These are phyloP conservation scores for Steinernema carpocapsae DNA, from an alignment of 2,888 invertebrate genomes.

Conservation along the genomic window DNA sequence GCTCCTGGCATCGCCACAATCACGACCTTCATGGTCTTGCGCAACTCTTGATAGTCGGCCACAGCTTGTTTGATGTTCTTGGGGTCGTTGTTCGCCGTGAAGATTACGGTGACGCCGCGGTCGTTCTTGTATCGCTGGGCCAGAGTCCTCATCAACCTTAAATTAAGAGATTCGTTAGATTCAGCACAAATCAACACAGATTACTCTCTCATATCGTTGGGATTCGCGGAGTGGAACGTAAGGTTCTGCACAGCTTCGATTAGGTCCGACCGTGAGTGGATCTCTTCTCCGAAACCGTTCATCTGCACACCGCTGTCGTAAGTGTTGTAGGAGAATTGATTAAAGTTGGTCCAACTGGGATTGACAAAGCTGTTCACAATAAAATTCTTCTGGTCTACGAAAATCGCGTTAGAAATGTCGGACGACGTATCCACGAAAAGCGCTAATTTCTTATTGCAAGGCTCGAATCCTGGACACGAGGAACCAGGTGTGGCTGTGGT, in stretches of 20 bases:
- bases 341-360: background rate
- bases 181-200: no score
- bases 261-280: background rate
- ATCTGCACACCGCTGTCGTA: background rate
- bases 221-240: background rate
- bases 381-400: background rate
- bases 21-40: background rate
- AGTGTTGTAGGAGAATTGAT: background rate
- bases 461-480: background rate
- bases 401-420: background rate
- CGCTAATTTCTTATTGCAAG: background rate
- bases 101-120: background rate
- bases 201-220: background rate
- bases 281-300: background rate
- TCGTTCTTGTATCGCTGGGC: background rate
- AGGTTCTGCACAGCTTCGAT: background rate
- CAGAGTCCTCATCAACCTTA: background rate
- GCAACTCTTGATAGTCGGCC: background rate
- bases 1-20: background rate
- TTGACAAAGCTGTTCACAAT: background rate
- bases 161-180: background rate
- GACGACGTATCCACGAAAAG: background rate
- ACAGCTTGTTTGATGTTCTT: background rate
- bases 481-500: background rate
- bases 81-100: conserved; percentile 8